Evolutionary conservation across 2,888 invertebrate species (phyloP), one percentile per base, ranked within the genome.

Genomic region (Dicyrtoma fusca): DNA sequence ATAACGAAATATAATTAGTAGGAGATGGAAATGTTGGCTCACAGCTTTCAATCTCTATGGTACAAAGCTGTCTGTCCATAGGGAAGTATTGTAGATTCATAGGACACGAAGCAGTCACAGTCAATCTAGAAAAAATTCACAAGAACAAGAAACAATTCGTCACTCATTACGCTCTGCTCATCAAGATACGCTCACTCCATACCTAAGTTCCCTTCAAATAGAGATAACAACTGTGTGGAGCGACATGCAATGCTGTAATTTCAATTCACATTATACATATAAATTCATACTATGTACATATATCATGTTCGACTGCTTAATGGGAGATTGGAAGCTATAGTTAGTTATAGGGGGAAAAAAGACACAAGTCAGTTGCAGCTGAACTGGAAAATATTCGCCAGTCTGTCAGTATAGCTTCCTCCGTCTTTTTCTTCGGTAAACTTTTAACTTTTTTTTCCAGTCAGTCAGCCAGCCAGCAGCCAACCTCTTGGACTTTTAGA

Each of bases 31-130:
- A 61, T 69, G 26, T n/a, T 47, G 59, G 71, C 80, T 81, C 76
- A 81, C 81, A 81, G 77, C 79, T 79, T 79, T 81, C 81, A 77
- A 81, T 81, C 78, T 81, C 80, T 75, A 81, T 80, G 75, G 78
- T 81, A 77, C 81, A 81, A 74, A 80, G 79, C 74, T 81, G 81
- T 76, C 81, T 78, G 76, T 81, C 81, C 81, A 81, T 81, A 63
- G 81, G 81, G 78, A 81, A 81, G 77, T 78, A 81, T 62, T 79
- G 80, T 68, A 81, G 79, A 76, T 81, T 77, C 81, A 81, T 81
- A 64, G 81, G 81, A 79, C 81, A 81, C 49, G 80, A 79, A 65
- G 81, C 80, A 74, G 81, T 81, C 75, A 81, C 80, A 78, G 81
- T 81, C 77, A 81, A 80, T 78, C 81, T 81, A 66, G 34, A 77